Evolutionary conservation across 2,113 vertebrate species (phyloP), one percentile per base, ranked within the genome.

Genomic region (Leptobrachium leishanense): DNA sequence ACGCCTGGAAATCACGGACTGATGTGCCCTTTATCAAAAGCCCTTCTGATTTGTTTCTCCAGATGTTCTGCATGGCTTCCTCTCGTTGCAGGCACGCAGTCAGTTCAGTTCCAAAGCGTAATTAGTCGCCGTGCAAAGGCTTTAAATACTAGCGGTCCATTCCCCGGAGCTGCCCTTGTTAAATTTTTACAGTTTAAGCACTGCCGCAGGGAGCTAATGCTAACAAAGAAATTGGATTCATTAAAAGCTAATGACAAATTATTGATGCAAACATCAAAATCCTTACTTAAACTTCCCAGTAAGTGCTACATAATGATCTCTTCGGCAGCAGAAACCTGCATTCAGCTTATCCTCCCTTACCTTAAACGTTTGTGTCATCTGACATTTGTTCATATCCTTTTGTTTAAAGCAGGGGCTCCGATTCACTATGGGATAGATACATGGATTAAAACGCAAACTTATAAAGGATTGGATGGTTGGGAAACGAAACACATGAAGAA

Each of bases 211-310:
- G 78, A 74, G 66, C 64, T 68, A 81, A 81, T 74, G 66, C 78
- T 68, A 81, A 74, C 78, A 74, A 81, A 81, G 72, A 74, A 74
- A 81, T 81, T 74, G 78, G 71, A 74, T 68, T 81, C 78, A 81
- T 81, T 81, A 81, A 81, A 74, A 62, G 50, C 64, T 74, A 81
- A 81, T 81, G 72, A 81, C 78, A 81, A 81, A 81, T 81, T 74
- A 81, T 81, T 81, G 78, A 81, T 81, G 72, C 71, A 74, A 81
- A 81, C 78, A 81, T 81, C 78, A 81, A 68, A 81, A 74, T 81
- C 78, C 78, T 80, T 68, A 68, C 77, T 73, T 68, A 74, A 80
- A 74, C 77, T 74, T 68, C 78, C 72, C 78, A 74, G 78, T 81
- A 81, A 81, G 78, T 81, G 78, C 65, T 68, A 13, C 15, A 74